Percentiles rank a stretch among this genome's conserved stretches.
These are phyloP conservation scores for Vesta saturnalis DNA, from an alignment of 2,888 invertebrate genomes.

Conservation along the genomic window DNA sequence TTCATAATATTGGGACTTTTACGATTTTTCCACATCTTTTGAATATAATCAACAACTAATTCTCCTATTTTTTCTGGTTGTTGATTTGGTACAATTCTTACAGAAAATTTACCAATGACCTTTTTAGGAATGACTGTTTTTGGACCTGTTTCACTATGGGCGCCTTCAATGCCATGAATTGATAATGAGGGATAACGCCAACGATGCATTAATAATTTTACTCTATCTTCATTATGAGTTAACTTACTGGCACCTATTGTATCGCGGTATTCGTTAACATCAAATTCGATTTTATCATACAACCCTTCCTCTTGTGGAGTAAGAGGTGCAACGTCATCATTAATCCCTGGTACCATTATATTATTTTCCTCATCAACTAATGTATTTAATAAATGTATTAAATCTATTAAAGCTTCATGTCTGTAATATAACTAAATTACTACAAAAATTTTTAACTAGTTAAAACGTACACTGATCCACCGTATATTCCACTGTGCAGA, in stretches of 20 bases:
- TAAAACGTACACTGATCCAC: slow-evolving; percentile 94
- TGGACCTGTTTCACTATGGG: slow-evolving; percentile 92
- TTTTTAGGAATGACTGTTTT: slow-evolving; percentile 96
- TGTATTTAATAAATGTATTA: slow-evolving; percentile 85
- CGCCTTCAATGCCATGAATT: slow-evolving; percentile 90
- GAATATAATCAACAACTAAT: slow-evolving; percentile 80
- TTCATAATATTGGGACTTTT: slow-evolving; percentile 89
- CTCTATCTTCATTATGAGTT: slow-evolving; percentile 82
- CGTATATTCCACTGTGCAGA: slow-evolving; percentile 95
- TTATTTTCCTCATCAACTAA: slow-evolving; percentile 88
- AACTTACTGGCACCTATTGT: slow-evolving; percentile 77
- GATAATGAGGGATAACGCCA: slow-evolving; percentile 96
- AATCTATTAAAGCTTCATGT: slow-evolving; percentile 90
- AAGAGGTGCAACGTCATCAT: slow-evolving; percentile 82
- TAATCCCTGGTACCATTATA: slow-evolving; percentile 84
- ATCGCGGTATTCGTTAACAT: slow-evolving; percentile 77
- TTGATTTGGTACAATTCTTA: slow-evolving; percentile 96
- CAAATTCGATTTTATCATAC: slow-evolving; percentile 88
- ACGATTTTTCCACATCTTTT: slow-evolving; percentile 80
- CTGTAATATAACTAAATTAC: slow-evolving; percentile 52
- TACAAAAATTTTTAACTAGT: slow-evolving; percentile 54
- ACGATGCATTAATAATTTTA: slow-evolving; percentile 88
- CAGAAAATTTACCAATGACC: slow-evolving; percentile 96
- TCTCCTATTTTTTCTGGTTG: slow-evolving; percentile 83
- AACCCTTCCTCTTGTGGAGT: slow-evolving; percentile 75